Conservation (phyloP, 2,113 vertebrate genomes). For the Calidris pygmaea region DNA sequence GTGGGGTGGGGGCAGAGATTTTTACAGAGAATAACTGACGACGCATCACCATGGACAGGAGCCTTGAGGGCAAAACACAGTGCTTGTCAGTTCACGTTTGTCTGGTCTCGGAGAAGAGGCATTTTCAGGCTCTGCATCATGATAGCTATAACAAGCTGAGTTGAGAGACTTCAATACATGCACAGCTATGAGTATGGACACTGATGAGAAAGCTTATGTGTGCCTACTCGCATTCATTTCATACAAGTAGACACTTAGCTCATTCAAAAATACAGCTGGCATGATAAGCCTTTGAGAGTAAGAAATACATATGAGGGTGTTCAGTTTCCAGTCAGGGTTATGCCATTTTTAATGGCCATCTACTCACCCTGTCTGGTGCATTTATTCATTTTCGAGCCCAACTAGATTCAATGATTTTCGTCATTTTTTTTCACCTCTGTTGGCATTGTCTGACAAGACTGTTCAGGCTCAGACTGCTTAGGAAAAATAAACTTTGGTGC, state of each 20-base stretch:
- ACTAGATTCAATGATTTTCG: slow-evolving; percentile 53
- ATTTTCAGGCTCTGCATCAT: slow-evolving; percentile 55
- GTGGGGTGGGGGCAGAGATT: neutral
- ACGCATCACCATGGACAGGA: slow-evolving; percentile 57
- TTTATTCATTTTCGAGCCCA: slow-evolving; percentile 58
- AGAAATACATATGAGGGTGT: slow-evolving; percentile 34
- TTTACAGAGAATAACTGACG: slow-evolving; percentile 39
- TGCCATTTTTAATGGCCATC: slow-evolving; percentile 59
- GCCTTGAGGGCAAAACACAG: slow-evolving; percentile 74
- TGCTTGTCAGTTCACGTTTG: slow-evolving; percentile 70
- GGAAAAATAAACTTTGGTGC: slow-evolving; percentile 59
- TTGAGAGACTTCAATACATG: slow-evolving; percentile 51
- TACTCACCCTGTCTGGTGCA: slow-evolving; percentile 55
- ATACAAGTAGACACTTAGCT: slow-evolving; percentile 47
- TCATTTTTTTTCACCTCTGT: slow-evolving; percentile 55
- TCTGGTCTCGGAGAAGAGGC: slow-evolving; percentile 52
- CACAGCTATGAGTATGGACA: slow-evolving; percentile 27
- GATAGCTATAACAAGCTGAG: slow-evolving; percentile 63
- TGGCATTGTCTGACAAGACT: slow-evolving; percentile 62
- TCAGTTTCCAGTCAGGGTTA: slow-evolving; percentile 60
- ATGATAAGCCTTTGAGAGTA: slow-evolving; percentile 59
- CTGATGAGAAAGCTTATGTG: slow-evolving; percentile 54
- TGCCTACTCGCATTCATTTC: slow-evolving; percentile 59
- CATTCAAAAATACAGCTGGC: slow-evolving; percentile 64
- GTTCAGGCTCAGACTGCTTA: slow-evolving; percentile 44